A percentile compares a stretch with the other conserved stretches of the same genome.
Conservation (phyloP, 1,140 invertebrate genomes). For the Hycleus phaleratus region DNA sequence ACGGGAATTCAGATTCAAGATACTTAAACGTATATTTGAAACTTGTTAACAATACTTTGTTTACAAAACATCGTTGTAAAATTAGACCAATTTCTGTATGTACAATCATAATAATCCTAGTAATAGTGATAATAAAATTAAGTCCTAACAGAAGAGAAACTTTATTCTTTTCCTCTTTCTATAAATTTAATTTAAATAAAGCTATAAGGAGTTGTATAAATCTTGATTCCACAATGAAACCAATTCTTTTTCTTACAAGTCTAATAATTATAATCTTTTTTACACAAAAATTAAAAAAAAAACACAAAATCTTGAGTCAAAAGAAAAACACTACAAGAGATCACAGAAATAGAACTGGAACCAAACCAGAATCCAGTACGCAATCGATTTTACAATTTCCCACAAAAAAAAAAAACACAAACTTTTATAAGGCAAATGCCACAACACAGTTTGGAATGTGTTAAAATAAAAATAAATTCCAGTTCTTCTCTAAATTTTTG, state of each 20-base stretch:
- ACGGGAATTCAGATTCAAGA: too few species aligned
- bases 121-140: slow-evolving; percentile 18
- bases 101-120: slow-evolving; percentile 17
- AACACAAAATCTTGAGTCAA: slow-evolving; percentile 39
- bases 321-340: slow-evolving; percentile 34
- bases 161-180: background rate
- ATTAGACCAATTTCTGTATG: slow-evolving; percentile 7
- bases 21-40: slow-evolving; percentile 12
- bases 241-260: slow-evolving; percentile 8
- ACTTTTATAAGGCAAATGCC: slow-evolving; percentile 10
- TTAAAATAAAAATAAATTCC: slow-evolving; percentile 21
- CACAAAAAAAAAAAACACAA: background rate
- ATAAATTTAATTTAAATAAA: slow-evolving; percentile 12
- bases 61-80: slow-evolving; percentile 10
- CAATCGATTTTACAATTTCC: background rate
- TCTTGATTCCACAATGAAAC: slow-evolving; percentile 4
- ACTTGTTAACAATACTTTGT: slow-evolving; percentile 13
- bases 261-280: background rate
- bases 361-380: slow-evolving; percentile 6
- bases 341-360: slow-evolving; percentile 41
- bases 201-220: slow-evolving; percentile 11
- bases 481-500: slow-evolving; percentile 28
- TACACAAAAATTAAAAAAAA: slow-evolving; percentile 23
- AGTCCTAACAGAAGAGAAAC: background rate
- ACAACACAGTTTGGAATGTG: slow-evolving; percentile 18